Percentiles rank a stretch among this genome's conserved stretches.
These are phyloP conservation scores for Manis javanica DNA, from an alignment of 2,797 vertebrate species.

Conservation along the genomic window DNA sequence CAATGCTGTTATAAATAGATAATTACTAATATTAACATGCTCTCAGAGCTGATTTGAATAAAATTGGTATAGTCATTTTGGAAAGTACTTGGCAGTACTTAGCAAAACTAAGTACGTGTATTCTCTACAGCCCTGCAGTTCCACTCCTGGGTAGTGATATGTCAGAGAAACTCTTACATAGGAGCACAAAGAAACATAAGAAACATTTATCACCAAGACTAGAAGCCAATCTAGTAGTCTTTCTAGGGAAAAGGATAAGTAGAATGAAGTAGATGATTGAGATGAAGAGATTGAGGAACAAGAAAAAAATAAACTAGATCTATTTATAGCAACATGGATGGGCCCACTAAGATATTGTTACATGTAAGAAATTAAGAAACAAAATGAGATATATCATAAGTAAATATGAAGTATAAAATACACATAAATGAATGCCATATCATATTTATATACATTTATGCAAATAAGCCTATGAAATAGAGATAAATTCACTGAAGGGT, in stretches of 20 bases:
- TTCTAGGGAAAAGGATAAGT: not conserved
- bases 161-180: not conserved
- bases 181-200: not conserved
- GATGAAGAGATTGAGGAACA: not conserved
- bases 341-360: not conserved
- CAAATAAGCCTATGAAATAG: not conserved
- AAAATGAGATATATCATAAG: not conserved
- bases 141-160: not conserved
- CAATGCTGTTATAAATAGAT: conserved; percentile 8
- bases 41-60: not conserved
- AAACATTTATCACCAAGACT: not conserved
- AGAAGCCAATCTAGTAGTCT: not conserved
- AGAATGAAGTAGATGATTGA: not conserved
- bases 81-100: not conserved
- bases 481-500: not conserved
- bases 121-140: not conserved
- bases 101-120: not conserved
- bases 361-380: not conserved
- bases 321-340: not conserved
- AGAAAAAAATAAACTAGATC: not conserved
- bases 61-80: not conserved
- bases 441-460: not conserved
- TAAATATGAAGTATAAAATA: conserved; percentile 1
- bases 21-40: conserved; percentile 53
- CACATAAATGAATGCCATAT: not conserved